These are phyloP conservation scores for Pelmatolapia mariae DNA, from an alignment of 2,113 vertebrate genomes.

Conservation along the genomic window DNA sequence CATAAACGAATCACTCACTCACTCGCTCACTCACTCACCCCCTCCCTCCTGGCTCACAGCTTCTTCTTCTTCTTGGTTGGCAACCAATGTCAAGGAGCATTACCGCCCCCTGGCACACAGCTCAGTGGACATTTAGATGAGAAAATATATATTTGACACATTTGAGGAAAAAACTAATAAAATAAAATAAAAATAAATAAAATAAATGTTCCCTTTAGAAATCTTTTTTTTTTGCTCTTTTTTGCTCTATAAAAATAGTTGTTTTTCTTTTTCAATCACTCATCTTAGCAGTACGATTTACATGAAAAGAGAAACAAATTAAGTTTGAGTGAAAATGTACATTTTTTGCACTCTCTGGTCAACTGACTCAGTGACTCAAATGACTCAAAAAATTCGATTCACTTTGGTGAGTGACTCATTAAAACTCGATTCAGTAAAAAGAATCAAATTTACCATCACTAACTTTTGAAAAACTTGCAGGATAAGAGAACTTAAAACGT, in stretches of 20 bases:
- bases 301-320: neutral
- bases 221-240: neutral
- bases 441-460: neutral
- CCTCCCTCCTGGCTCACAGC: neutral
- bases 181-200: neutral
- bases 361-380: neutral
- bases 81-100: accelerated
- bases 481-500: neutral
- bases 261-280: neutral
- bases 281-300: neutral
- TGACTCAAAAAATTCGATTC: accelerated
- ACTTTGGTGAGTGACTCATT: neutral
- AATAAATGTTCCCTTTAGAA: neutral
- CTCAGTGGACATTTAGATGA: neutral
- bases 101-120: neutral
- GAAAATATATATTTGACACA: neutral
- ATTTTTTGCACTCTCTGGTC: neutral
- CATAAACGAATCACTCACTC: neutral
- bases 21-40: no score
- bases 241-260: neutral
- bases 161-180: neutral
- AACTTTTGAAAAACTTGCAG: neutral
- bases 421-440: accelerated
- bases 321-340: neutral
- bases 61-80: neutral